phyloP scores from a whole-genome alignment of 2,888 invertebrate species.

The Nemoura dubitans region DNA sequence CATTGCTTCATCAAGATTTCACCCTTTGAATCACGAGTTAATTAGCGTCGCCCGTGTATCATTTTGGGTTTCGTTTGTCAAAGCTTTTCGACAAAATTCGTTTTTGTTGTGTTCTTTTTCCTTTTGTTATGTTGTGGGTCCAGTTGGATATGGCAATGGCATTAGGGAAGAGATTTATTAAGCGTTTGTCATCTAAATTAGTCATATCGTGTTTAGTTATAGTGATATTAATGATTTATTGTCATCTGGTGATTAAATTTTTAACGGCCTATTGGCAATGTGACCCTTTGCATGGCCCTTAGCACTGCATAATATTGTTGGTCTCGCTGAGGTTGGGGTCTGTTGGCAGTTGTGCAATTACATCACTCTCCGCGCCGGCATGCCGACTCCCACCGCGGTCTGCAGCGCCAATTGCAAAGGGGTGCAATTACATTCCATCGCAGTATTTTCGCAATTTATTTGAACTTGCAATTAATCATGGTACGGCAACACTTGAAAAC shows the following conservation, averaged over 20 bases:
- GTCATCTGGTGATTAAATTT: not conserved
- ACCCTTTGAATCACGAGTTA: conserved; percentile 7
- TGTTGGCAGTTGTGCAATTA: too few relatives aligned
- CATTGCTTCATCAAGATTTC: not conserved
- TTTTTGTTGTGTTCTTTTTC: not conserved
- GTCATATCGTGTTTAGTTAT: too few relatives aligned
- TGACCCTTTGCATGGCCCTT: not conserved
- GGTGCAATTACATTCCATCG: not conserved
- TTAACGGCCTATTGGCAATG: not conserved
- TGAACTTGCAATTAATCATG: not conserved
- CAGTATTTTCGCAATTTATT: not conserved
- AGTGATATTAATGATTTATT: not conserved
- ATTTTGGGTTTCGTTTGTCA: not conserved
- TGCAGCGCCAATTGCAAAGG: too few relatives aligned
- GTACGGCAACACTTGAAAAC: not conserved
- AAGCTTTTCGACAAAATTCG: not conserved
- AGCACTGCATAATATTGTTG: not conserved
- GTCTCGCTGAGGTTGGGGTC: not conserved
- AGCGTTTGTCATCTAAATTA: too few relatives aligned
- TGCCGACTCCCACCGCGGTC: too few relatives aligned
- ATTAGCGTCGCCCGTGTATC: not conserved
- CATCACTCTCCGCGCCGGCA: too few relatives aligned
- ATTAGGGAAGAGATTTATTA: too few relatives aligned
- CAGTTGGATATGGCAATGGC: not conserved
- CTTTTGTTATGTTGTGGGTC: not conserved